A percentile compares a stretch with the other conserved stretches of the same genome.
Evolutionary conservation across 2,888 invertebrate genomes (phyloP).

Genomic region (Gari tellinella): DNA sequence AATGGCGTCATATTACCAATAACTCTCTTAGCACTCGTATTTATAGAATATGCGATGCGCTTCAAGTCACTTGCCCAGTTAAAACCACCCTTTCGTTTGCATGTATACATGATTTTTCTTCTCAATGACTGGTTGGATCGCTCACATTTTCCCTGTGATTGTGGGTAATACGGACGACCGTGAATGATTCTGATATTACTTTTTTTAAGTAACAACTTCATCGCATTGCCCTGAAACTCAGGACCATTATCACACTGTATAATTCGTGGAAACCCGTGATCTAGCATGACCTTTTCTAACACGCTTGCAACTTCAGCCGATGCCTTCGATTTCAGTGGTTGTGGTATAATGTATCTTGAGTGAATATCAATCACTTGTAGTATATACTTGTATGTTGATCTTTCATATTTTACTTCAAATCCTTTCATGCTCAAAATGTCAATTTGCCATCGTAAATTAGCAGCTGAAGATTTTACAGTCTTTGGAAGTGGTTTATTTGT

Average conservation of each 20-base stretch:
- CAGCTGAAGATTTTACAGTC: constrained; percentile 1
- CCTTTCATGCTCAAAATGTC: constrained; percentile 26
- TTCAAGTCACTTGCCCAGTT: constrained; percentile 12
- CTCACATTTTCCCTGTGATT: constrained; percentile 24
- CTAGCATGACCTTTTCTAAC: constrained; percentile 21
- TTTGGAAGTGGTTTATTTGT: constrained; percentile 18
- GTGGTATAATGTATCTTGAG: constrained; percentile 37
- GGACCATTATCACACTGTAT: constrained; percentile 32
- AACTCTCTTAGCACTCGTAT: constrained; percentile 12
- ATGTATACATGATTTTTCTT: constrained; percentile 14
- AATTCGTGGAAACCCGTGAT: constrained; percentile 15
- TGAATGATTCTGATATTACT: constrained; percentile 20
- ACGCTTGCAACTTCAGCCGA: constrained; percentile 8
- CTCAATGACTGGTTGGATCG: constrained; percentile 11
- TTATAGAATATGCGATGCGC: constrained; percentile 12
- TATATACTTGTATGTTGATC: constrained; percentile 17
- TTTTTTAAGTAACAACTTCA: constrained; percentile 14
- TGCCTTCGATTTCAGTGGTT: constrained; percentile 14
- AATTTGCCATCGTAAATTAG: constrained; percentile 23
- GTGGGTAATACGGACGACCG: constrained; percentile 22
- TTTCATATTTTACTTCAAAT: constrained; percentile 1
- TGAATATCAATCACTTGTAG: constrained; percentile 32
- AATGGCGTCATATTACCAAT: constrained; percentile 24
- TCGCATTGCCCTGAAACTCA: constrained; percentile 20
- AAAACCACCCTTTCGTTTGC: constrained; percentile 15